Percentiles rank a stretch among this genome's conserved stretches.
These are phyloP conservation scores for Epsilonema sp. DNA, from an alignment of 2,888 invertebrate genomes.

Conservation along the genomic window DNA sequence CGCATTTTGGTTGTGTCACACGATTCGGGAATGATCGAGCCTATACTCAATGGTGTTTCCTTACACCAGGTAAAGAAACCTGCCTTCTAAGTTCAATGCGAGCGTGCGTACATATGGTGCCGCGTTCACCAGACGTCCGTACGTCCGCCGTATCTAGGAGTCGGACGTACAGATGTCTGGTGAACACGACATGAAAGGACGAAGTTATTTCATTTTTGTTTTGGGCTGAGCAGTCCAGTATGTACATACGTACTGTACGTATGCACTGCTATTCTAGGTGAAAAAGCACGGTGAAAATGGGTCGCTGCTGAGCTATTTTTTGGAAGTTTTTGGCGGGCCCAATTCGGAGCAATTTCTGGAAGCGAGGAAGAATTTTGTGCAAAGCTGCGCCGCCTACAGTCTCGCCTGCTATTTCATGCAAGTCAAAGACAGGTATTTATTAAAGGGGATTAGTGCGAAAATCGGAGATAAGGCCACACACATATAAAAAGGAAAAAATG, in stretches of 20 bases:
- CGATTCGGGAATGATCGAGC: constrained; percentile 89
- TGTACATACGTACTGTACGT: no score
- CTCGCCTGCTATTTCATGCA: constrained; percentile 89
- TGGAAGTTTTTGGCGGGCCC: constrained; percentile 67
- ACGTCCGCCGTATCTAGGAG: no score
- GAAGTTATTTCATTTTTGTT: no score
- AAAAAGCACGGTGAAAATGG: constrained; percentile 25
- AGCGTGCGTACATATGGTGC: no score
- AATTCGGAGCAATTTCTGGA: constrained; percentile 67
- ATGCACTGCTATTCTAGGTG: no score
- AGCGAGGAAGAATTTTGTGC: constrained; percentile 89
- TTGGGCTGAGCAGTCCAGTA: no score
- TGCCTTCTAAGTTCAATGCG: constrained; percentile 25
- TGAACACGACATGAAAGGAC: no score
- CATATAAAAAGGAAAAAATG: no score
- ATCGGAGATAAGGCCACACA: no score
- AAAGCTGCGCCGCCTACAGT: constrained; percentile 94
- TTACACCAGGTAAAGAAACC: constrained; percentile 76
- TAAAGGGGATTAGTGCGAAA: not conserved
- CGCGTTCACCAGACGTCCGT: no score
- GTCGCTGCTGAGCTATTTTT: constrained; percentile 72
- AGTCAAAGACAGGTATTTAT: constrained; percentile 83
- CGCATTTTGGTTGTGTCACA: constrained; percentile 78
- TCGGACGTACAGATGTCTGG: no score
- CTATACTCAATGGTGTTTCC: constrained; percentile 77